phyloP scores from a whole-genome alignment of 2,888 invertebrate species.

The Himalopsyche kuldschensis region DNA sequence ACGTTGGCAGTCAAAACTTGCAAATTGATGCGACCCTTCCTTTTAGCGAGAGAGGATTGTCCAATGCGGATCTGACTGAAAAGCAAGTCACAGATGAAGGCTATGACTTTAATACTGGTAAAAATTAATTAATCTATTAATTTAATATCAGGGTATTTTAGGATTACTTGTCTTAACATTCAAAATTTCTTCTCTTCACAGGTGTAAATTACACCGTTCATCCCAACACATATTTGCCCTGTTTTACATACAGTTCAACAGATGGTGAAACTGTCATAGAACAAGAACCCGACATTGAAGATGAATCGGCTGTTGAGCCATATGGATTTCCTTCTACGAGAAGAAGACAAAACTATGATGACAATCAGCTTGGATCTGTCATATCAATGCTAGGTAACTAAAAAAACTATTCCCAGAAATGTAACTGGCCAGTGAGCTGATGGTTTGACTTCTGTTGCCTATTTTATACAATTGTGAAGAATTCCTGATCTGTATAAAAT shows the following conservation, averaged over 20 bases:
- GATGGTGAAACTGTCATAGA: conserved; percentile 58
- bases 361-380: conserved; percentile 59
- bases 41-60: background rate
- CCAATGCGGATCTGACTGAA: background rate
- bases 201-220: conserved; percentile 66
- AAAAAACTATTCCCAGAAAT: background rate
- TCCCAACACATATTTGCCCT: conserved; percentile 77
- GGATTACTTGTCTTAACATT: background rate
- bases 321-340: conserved; percentile 56
- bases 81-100: conserved; percentile 17
- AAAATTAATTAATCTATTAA: background rate
- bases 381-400: conserved; percentile 55
- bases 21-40: background rate
- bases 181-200: background rate
- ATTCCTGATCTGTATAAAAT: background rate
- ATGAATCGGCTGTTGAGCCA: conserved; percentile 43
- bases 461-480: background rate
- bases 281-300: conserved; percentile 44
- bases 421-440: background rate
- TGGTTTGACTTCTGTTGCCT: background rate
- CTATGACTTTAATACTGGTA: conserved; percentile 25
- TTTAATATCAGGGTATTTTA: background rate
- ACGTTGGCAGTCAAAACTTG: background rate
- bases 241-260: conserved; percentile 69
- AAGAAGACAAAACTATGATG: conserved; percentile 50